Evolutionary conservation across 2,888 invertebrate genomes (phyloP).

Genomic region (Empis stercorea): DNA sequence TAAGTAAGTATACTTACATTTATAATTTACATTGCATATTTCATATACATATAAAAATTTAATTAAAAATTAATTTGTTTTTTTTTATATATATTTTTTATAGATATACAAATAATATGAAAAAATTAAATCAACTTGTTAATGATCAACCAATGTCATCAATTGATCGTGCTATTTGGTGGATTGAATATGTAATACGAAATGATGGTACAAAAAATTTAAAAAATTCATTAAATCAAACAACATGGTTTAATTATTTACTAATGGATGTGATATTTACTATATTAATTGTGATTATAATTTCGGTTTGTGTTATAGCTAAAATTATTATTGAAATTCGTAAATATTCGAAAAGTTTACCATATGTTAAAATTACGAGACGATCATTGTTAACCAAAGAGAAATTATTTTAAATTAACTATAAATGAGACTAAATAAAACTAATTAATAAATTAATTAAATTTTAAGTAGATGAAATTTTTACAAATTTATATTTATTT

Average conservation of each 20-base stretch:
- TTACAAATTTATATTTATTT: too few relatives aligned
- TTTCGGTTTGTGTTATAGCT: constrained; percentile 3
- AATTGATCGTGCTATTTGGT: constrained; percentile 19
- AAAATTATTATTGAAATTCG: constrained; percentile 13
- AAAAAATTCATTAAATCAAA: constrained; percentile 12
- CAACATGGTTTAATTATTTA: constrained; percentile 19
- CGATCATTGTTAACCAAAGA: constrained; percentile 12
- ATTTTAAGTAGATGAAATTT: too few relatives aligned
- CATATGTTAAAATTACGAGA: constrained; percentile 19
- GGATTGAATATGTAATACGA: constrained; percentile 20
- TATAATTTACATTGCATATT: background rate
- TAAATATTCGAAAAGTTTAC: constrained; percentile 19
- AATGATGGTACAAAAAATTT: constrained; percentile 17
- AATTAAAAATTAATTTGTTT: background rate
- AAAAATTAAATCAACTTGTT: constrained; percentile 13
- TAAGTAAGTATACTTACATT: constrained; percentile 13
- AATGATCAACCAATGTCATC: constrained; percentile 17
- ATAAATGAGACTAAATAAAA: background rate
- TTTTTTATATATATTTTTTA: constrained; percentile 2
- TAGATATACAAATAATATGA: constrained; percentile 17
- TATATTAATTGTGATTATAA: constrained; percentile 7
- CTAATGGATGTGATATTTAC: constrained; percentile 17
- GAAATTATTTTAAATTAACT: constrained; percentile 13
- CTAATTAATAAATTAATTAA: too few relatives aligned
- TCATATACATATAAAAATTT: background rate